Evolutionary conservation across 2,797 vertebrate species (phyloP), one percentile per base, ranked within the genome.

Genomic region (Semaprochilodus insignis): DNA sequence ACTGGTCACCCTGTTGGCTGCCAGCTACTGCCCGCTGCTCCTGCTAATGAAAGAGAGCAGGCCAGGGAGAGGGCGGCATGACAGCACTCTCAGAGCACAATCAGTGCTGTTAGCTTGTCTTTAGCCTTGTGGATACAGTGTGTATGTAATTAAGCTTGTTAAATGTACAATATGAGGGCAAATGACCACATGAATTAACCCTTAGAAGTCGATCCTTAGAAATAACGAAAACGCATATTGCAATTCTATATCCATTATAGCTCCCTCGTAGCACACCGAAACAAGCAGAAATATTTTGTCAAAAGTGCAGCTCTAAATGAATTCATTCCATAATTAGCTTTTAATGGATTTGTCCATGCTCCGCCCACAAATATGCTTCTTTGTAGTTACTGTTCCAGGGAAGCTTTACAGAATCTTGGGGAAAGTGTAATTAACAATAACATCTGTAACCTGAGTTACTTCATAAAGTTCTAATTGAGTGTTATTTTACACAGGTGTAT

Each of bases 31-130:
- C 71, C 71, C 4, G 78, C 67, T 77, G 83, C 67, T 73, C 1
- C 15, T 74, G 67, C 60, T 85, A 81, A 85, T 85, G 60, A 77
- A 77, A 66, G 23, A 21, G 5, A 52, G 17, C 17, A 31, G 14
- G 17, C 60, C 63, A 27, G 17, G 5, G 27, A 31, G 36, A 40
- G 54, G 40, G 36, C 5, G 3, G 15, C 0, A 5, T 23, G n/a
- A 31, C 44, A 77, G 44, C 17, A 2, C n/a, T 11, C 44, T 16
- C 78, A 73, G 19, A 31, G 23, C n/a, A 17, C 70, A 51, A 52
- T 63, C 69, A 70, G n/a, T 60, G 59, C 2, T 40, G 34, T 36
- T 63, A 23, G 21, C 57, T 40, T 71, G 40, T 25, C 36, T 70
- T 23, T 71, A 23, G n/a, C 65, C 16, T 19, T 15, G 1, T 19